Percentiles rank a stretch among this genome's conserved stretches.
These are phyloP conservation scores for Pholis gunnellus DNA, from an alignment of 2,113 vertebrate species.

Conservation along the genomic window DNA sequence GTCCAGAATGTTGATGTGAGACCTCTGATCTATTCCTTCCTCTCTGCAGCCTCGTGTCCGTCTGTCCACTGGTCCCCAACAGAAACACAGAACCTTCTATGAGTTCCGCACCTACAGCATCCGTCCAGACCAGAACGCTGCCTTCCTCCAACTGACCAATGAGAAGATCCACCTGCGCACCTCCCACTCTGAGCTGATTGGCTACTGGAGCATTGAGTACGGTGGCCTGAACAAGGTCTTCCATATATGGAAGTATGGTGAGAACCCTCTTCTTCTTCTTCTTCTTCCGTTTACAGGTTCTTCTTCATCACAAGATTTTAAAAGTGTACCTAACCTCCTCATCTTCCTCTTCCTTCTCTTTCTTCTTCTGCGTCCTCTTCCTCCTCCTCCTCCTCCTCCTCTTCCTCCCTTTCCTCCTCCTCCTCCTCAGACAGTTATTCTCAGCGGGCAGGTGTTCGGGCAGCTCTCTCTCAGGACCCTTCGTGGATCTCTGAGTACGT, in stretches of 20 bases:
- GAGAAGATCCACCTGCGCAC: slow-evolving; percentile 89
- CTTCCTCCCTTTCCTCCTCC: background rate
- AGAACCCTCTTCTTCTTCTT: slow-evolving; percentile 27
- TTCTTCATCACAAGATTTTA: background rate
- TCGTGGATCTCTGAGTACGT: slow-evolving; percentile 89
- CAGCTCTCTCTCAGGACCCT: slow-evolving; percentile 86
- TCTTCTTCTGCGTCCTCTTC: too few species aligned
- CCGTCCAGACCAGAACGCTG: slow-evolving; percentile 86
- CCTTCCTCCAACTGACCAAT: slow-evolving; percentile 87
- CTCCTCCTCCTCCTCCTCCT: too few species aligned
- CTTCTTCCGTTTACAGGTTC: too few species aligned
- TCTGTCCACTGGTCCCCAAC: slow-evolving; percentile 85
- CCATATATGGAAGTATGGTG: slow-evolving; percentile 94
- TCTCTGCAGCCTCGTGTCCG: slow-evolving; percentile 58
- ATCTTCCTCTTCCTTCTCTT: too few species aligned
- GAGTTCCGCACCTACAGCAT: slow-evolving; percentile 92
- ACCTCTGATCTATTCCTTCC: slow-evolving; percentile 1
- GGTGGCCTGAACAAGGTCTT: slow-evolving; percentile 91
- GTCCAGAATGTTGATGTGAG: background rate
- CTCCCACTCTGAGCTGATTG: slow-evolving; percentile 90
- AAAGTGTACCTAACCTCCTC: background rate
- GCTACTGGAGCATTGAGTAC: slow-evolving; percentile 91
- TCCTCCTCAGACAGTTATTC: slow-evolving; percentile 87
- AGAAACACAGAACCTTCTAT: slow-evolving; percentile 85
- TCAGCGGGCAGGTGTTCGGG: slow-evolving; percentile 86